A percentile compares a stretch with the other conserved stretches of the same genome.
Evolutionary conservation across 2,797 vertebrate species (phyloP).

Genomic region (Onychomys torridus): DNA sequence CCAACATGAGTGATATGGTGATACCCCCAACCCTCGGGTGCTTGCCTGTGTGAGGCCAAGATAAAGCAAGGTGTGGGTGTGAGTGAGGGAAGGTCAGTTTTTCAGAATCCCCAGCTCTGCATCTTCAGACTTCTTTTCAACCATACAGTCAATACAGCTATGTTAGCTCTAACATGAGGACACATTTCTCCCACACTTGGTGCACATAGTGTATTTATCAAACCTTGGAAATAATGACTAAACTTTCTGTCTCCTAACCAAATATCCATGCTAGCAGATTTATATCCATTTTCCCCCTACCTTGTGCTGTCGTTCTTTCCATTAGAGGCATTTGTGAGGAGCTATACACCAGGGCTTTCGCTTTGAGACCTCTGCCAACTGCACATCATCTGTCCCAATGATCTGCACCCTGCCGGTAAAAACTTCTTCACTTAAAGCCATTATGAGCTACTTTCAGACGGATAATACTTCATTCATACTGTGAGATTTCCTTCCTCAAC

Average conservation of each 20-base stretch:
- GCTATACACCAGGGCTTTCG: neutral
- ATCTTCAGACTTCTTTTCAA: constrained; percentile 33
- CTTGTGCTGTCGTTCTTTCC: neutral
- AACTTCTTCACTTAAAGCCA: neutral
- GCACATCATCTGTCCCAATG: neutral
- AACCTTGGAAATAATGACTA: neutral
- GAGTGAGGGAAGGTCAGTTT: neutral
- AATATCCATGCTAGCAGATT: neutral
- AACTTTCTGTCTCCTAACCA: neutral
- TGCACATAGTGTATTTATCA: neutral
- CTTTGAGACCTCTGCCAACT: neutral
- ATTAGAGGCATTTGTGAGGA: neutral
- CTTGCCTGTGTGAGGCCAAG: neutral
- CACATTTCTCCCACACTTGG: neutral
- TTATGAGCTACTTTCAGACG: neutral
- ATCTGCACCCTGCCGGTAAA: neutral
- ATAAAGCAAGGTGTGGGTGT: neutral
- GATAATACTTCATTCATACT: neutral
- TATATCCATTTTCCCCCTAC: neutral
- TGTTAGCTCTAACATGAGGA: neutral
- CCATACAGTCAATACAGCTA: neutral
- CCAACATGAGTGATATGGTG: neutral
- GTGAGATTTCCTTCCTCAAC: neutral
- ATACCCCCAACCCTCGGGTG: neutral
- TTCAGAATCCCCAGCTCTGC: neutral